Evolutionary conservation across 2,113 vertebrate species (phyloP).

Genomic region (Cebus imitator): DNA sequence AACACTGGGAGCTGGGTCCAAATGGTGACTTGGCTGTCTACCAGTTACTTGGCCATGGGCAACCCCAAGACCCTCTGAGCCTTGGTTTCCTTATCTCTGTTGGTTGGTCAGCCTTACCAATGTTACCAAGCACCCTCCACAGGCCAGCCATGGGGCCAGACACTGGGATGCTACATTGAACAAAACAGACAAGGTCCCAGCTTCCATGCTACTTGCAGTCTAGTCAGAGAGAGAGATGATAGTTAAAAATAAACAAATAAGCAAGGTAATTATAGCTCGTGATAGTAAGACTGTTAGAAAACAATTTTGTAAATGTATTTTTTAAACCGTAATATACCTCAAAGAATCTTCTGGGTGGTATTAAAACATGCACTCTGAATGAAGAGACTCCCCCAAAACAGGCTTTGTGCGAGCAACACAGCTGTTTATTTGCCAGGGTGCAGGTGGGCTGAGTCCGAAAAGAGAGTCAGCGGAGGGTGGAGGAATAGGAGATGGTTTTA

Average conservation of each 20-base stretch:
- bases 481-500: too few relatives aligned
- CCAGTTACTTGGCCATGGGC: neutral
- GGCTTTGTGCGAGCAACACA: too few relatives aligned
- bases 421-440: too few relatives aligned
- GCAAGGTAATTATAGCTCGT: neutral
- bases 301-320: neutral
- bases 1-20: neutral
- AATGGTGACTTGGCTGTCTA: neutral
- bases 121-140: neutral
- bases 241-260: neutral
- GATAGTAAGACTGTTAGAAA: neutral
- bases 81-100: neutral
- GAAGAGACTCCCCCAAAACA: too few relatives aligned
- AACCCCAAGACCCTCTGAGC: neutral
- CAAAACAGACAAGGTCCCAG: neutral
- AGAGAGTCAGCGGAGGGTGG: too few relatives aligned
- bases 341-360: neutral
- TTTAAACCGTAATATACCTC: constrained; percentile 2
- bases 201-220: fast-evolving
- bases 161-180: neutral
- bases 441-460: too few relatives aligned
- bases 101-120: neutral
- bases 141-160: neutral
- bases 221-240: neutral
- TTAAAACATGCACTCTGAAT: too few relatives aligned